A percentile compares a stretch with the other conserved stretches of the same genome.
These are phyloP conservation scores for Micromesistius poutassou DNA, from an alignment of 2,797 vertebrate species.

Conservation along the genomic window DNA sequence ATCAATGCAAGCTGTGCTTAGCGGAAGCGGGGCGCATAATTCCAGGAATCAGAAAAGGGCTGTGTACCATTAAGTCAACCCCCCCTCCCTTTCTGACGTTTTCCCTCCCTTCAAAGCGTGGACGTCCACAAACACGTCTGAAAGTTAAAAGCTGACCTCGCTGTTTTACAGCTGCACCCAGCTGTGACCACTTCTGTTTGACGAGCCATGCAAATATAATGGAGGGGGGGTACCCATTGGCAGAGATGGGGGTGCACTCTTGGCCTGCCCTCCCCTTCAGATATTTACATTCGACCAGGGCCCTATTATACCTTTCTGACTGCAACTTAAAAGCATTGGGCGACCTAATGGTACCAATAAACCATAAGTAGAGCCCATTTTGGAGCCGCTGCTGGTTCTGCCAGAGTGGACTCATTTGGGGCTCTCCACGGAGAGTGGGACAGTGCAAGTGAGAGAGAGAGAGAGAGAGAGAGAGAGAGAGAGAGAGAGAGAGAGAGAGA, in stretches of 20 bases:
- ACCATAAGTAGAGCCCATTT: conserved; percentile 57
- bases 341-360: conserved; percentile 63
- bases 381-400: conserved; percentile 59
- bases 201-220: conserved; percentile 61
- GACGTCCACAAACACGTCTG: conserved; percentile 17
- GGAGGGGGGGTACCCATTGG: conserved; percentile 27
- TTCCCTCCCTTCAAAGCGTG: conserved; percentile 31
- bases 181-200: conserved; percentile 56
- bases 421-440: conserved; percentile 38
- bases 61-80: background rate
- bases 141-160: conserved; percentile 32
- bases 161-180: conserved; percentile 37
- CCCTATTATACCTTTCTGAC: conserved; percentile 63
- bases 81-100: conserved; percentile 23
- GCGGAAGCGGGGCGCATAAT: background rate
- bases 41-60: background rate
- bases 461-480: conserved; percentile 29
- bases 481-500: conserved; percentile 43
- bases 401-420: conserved; percentile 60
- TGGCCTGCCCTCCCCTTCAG: conserved; percentile 46
- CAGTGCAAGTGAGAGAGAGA: conserved; percentile 31
- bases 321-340: conserved; percentile 69
- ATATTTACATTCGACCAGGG: conserved; percentile 61
- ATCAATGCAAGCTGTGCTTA: background rate
- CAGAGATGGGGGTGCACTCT: conserved; percentile 35